Evolutionary conservation across 2,888 invertebrate genomes (phyloP).

Genomic region (Penaeus monodon): DNA sequence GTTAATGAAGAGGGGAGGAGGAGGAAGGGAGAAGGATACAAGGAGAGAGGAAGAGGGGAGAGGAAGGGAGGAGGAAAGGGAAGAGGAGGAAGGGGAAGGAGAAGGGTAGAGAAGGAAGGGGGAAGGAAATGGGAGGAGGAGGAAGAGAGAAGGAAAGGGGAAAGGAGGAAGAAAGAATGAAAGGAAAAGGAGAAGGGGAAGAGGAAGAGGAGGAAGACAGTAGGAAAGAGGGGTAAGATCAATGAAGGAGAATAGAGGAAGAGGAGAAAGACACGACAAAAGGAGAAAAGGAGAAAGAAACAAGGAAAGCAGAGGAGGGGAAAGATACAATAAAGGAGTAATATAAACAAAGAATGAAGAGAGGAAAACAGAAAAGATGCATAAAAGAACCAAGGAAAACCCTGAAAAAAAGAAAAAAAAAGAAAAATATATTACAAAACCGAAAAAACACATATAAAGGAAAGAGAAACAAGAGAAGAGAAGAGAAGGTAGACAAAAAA

Average conservation of each 20-base stretch:
- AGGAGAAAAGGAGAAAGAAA: neutral
- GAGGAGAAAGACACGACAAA: neutral
- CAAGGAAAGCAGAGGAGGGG: neutral
- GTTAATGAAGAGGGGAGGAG: neutral
- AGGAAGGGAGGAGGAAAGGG: neutral
- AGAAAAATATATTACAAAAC: no score
- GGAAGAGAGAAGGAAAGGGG: neutral
- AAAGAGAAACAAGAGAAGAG: no score
- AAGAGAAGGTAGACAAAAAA: no score
- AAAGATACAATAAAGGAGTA: no score
- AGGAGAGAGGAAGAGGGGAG: neutral
- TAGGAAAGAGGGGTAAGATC: neutral
- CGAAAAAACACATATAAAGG: no score
- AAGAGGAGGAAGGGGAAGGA: neutral
- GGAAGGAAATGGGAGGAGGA: neutral
- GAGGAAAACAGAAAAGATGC: no score
- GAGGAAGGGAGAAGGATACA: neutral
- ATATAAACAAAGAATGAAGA: neutral
- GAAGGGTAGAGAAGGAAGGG: neutral
- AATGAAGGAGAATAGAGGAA: neutral
- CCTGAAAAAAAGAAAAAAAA: no score
- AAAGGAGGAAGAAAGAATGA: neutral
- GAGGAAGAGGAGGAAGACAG: neutral
- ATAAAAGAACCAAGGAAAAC: no score
- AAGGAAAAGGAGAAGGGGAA: neutral